Conservation (phyloP, 2,113 vertebrate genomes). For the Halcyon senegalensis region DNA sequence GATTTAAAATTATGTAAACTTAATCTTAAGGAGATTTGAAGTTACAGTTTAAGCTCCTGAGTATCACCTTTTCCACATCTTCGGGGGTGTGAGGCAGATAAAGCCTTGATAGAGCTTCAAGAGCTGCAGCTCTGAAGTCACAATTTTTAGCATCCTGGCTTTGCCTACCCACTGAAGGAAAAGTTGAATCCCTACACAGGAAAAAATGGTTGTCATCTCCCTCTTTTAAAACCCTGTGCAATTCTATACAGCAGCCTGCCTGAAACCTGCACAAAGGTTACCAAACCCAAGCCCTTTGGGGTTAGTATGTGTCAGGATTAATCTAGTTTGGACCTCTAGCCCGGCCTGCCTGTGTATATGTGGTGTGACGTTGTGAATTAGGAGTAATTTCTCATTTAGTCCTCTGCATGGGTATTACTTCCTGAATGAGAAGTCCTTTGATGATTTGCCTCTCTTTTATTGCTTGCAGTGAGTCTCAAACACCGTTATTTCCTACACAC, state of each 20-base stretch:
- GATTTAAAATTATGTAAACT: not conserved
- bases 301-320: not conserved
- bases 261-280: not conserved
- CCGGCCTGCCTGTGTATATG: not conserved
- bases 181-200: not conserved
- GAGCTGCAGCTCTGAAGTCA: not conserved
- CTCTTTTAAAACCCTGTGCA: not conserved
- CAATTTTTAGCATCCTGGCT: not conserved
- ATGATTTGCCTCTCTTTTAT: not conserved
- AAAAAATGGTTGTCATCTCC: not conserved
- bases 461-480: not conserved
- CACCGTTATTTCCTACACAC: not conserved
- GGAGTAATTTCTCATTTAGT: not conserved
- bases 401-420: not conserved
- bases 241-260: not conserved
- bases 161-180: not conserved
- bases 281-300: not conserved
- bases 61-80: not conserved
- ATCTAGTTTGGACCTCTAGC: not conserved
- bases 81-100: not conserved
- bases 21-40: not conserved
- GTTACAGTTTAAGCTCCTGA: not conserved
- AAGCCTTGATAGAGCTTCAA: not conserved
- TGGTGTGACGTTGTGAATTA: not conserved
- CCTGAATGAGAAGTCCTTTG: not conserved